Base-by-base conservation (phyloP, 2,888 invertebrate species). In the Chydorus sphaericus region DNA sequence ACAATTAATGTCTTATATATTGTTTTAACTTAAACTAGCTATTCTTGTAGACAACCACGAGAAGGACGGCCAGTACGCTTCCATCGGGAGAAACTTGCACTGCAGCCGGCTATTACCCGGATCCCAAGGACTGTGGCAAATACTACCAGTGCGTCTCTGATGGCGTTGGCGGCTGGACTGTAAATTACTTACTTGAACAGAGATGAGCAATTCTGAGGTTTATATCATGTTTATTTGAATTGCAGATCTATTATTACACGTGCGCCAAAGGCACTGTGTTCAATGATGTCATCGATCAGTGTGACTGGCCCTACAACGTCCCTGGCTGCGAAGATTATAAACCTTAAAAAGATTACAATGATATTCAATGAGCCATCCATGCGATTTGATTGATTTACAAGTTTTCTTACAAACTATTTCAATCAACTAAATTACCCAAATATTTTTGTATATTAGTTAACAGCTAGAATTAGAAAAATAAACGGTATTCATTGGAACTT, bases 221-320 rank as follows among this genome's bases (percentile, higher is more conserved):
- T n/a, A n/a, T n/a, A n/a, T n/a, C n/a, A n/a, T n/a, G 11, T n/a
- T n/a, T n/a, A n/a, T n/a, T n/a, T 5, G 49, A 54, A 28, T 62
- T 60, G 56, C 52, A 58, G 29, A 53, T 60, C 11, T 59, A 57
- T 31, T 56, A 51, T 11, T 62, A 59, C 54, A 54, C 50, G 14
- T 63, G 63, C 44, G 56, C 50, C 14, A 54, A 23, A 1, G 62
- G 61, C 29, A 60, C 61, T 6, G 61, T 58, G 18, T 63, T 60
- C 54, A 59, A 61, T 53, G 54, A 58, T 7, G 16, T 16, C 10
- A 58, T 49, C 23, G 49, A 59, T 14, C 44, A 55, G 2, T 62
- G 62, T 48, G 55, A 57, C 2, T 62, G 62, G 59, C 57, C 60
- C 6, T 38, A 56, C 4, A n/a, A 37, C 3, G 58, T 62, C 20